Percentiles rank a stretch among this genome's conserved stretches.
These are phyloP conservation scores for Sthenelais limicola DNA, from an alignment of 2,888 invertebrate genomes.

Conservation along the genomic window DNA sequence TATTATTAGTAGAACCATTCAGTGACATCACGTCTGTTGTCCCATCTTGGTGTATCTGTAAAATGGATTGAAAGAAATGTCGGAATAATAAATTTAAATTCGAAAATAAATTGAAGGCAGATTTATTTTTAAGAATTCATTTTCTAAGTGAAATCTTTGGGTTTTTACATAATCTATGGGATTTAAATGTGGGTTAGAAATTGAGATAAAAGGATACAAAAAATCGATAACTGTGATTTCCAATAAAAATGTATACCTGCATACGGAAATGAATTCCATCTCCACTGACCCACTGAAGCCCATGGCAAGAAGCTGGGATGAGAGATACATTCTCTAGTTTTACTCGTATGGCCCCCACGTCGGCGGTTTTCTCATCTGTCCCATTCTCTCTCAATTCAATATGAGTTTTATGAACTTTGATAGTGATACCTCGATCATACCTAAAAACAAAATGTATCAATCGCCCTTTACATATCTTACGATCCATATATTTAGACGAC, in stretches of 20 bases:
- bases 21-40: no score
- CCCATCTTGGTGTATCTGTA: no score
- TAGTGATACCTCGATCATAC: constrained; percentile 11
- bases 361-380: neutral
- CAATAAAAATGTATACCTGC: constrained; percentile 13
- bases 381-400: constrained; percentile 18
- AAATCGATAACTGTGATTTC: neutral
- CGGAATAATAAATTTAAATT: no score
- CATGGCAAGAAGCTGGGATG: constrained; percentile 25
- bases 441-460: no score
- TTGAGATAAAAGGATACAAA: neutral
- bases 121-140: neutral
- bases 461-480: no score
- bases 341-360: neutral
- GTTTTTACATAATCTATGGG: neutral
- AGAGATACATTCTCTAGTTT: constrained; percentile 12
- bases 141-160: neutral
- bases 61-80: no score
- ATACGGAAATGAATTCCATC: constrained; percentile 34
- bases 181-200: no score
- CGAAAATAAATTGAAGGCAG: neutral
- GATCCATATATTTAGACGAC: no score
- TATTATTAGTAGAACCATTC: no score
- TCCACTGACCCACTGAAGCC: constrained; percentile 23
- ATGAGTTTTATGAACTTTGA: constrained; percentile 17